Conservation (phyloP, 2,888 invertebrate genomes). For the Villa cingulata region DNA sequence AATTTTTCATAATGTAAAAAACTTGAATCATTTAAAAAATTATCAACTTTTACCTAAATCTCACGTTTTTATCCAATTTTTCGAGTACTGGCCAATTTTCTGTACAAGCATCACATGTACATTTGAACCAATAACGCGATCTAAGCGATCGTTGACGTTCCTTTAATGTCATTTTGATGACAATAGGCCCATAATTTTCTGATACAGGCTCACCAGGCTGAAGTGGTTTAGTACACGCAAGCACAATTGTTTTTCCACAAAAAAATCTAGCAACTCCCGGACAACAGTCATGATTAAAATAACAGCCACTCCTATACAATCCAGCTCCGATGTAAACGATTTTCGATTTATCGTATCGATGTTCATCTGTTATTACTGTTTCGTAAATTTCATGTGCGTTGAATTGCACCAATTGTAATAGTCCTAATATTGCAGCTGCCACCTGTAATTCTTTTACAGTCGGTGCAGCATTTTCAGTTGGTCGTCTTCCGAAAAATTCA, state of each 20-base stretch:
- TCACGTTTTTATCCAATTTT: conserved; percentile 39
- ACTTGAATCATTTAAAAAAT: not conserved
- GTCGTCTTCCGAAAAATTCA: conserved; percentile 45
- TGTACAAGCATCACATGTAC: conserved; percentile 55
- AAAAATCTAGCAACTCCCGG: conserved; percentile 67
- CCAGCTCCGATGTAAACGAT: conserved; percentile 43
- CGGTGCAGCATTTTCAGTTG: conserved; percentile 34
- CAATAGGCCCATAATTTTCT: conserved; percentile 76
- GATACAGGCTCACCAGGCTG: conserved; percentile 52
- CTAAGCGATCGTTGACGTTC: conserved; percentile 51
- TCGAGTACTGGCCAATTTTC: conserved; percentile 62
- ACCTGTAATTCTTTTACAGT: conserved; percentile 45
- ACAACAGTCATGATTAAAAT: conserved; percentile 76
- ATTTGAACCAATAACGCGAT: conserved; percentile 66
- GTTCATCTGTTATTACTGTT: conserved; percentile 42
- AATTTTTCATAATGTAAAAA: not conserved
- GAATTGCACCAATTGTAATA: conserved; percentile 66
- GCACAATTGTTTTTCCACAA: conserved; percentile 55
- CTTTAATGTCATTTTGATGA: conserved; percentile 41
- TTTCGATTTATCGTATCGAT: conserved; percentile 33
- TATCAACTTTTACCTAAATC: conserved; percentile 23
- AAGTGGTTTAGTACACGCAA: conserved; percentile 53
- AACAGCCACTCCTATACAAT: conserved; percentile 59
- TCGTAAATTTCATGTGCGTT: conserved; percentile 77
- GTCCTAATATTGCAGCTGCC: conserved; percentile 50